Percentiles rank a stretch among this genome's conserved stretches.
Evolutionary conservation across 53 echinoderm and acorn worm genomes (phyloP).

Genomic region (Paracentrotus lividus): DNA sequence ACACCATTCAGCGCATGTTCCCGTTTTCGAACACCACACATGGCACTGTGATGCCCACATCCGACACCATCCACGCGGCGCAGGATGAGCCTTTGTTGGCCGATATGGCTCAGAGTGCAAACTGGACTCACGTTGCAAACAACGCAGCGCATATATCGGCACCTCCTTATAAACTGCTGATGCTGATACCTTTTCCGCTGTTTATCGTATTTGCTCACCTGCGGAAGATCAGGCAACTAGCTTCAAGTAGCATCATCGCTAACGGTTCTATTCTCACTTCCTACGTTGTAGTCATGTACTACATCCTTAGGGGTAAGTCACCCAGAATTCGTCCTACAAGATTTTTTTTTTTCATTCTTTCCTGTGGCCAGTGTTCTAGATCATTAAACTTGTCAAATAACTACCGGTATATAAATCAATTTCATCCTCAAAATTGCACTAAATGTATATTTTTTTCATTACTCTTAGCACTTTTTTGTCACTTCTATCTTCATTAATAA

Average conservation of each 20-base stretch:
- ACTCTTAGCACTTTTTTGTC: no score
- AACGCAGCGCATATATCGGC: conserved; percentile 55
- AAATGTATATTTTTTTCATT: no score
- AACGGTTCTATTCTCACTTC: conserved; percentile 80
- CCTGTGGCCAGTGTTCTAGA: no score
- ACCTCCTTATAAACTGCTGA: conserved; percentile 65
- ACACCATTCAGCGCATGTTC: conserved; percentile 75
- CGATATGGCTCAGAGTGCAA: background rate
- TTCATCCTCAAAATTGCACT: no score
- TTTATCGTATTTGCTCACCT: conserved; percentile 84
- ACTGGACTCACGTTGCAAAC: conserved; percentile 27
- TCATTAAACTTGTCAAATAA: no score
- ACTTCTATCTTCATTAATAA: no score
- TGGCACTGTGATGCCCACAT: background rate
- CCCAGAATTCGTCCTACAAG: no score
- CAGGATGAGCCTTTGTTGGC: background rate
- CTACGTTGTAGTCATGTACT: conserved; percentile 74
- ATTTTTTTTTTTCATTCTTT: no score
- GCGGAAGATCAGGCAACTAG: conserved; percentile 84
- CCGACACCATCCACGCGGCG: background rate
- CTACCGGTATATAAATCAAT: no score
- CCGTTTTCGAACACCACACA: conserved; percentile 23
- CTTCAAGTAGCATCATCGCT: conserved; percentile 85
- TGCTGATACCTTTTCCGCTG: conserved; percentile 83
- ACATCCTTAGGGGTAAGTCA: conserved; percentile 79